These are phyloP conservation scores for Rhipidura dahli DNA, from an alignment of 2,113 vertebrate genomes.

Conservation along the genomic window DNA sequence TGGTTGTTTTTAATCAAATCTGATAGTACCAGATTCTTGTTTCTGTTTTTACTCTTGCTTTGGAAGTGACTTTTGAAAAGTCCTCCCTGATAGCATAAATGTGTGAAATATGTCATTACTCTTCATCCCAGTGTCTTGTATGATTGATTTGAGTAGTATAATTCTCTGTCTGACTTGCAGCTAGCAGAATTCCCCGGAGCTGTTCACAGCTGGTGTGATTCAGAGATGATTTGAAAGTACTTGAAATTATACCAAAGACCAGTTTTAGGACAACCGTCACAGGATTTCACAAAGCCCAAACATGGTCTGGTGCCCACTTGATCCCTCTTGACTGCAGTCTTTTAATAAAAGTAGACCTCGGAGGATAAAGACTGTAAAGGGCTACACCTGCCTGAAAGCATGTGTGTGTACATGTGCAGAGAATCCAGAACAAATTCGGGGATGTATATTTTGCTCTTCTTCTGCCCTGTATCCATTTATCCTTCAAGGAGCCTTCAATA, in stretches of 20 bases:
- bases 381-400: not conserved
- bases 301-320: not conserved
- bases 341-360: not conserved
- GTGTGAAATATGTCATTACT: not conserved
- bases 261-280: not conserved
- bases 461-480: not conserved
- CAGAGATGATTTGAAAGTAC: not conserved
- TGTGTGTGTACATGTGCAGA: fast-evolving
- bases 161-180: not conserved
- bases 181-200: not conserved
- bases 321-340: not conserved
- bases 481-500: not conserved
- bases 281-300: not conserved
- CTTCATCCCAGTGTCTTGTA: not conserved
- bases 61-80: not conserved
- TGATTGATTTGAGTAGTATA: not conserved
- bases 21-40: not conserved
- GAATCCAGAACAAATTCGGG: not conserved
- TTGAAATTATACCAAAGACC: not conserved
- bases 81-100: not conserved
- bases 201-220: not conserved
- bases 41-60: not conserved
- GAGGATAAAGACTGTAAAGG: not conserved
- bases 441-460: not conserved
- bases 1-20: not conserved